Evolutionary conservation across 2,888 invertebrate species (phyloP), one percentile per base, ranked within the genome.

Genomic region (Trichopoda pennipes): DNA sequence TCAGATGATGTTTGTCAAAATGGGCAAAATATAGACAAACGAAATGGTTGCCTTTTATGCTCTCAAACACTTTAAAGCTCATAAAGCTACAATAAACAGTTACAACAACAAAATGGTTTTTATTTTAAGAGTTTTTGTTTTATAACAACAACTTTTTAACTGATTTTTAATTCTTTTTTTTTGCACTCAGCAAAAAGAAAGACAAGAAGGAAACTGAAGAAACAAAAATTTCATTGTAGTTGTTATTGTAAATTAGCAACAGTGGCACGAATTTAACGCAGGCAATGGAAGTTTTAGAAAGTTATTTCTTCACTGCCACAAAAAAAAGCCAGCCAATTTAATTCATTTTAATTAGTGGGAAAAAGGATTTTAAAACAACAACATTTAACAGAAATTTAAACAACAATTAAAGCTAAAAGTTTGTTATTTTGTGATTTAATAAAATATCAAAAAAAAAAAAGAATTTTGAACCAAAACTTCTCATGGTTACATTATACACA

Each of bases 361-460:
- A 10, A 47, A 38, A 12, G 9, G 35, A 55, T 47, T 61, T n/a
- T 63, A 8, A 55, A 49, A 56, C 47, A 58, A 58, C 3, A 6
- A 38, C 38, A 56, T 28, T 14, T 44, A 4, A 8, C 9, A 19
- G 44, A 60, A 35, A 8, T 28, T 47, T 35, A 4, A 47, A 44
- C 14, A 51, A 35, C 23, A 44, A 56, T 23, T 42, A 51, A 63
- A 69, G n/a, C 9, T 9, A 17, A 64, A 75, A 51, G 68, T 51
- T 63, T 49, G 49, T n/a, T n/a, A n/a, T n/a, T 28, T 21, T 8
- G 44, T 42, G 38, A 74, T 73, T 79, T 72, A 64, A 80, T 66
- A 70, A 80, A 70, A 60, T 14, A 72, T 76, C 63, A 80, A 60
- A 61, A 68, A 68, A 73, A 68, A n/a, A n/a, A n/a, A n/a, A n/a